phyloP scores from a whole-genome alignment of 1,140 invertebrate species.

The Dendroctonus ponderosae region DNA sequence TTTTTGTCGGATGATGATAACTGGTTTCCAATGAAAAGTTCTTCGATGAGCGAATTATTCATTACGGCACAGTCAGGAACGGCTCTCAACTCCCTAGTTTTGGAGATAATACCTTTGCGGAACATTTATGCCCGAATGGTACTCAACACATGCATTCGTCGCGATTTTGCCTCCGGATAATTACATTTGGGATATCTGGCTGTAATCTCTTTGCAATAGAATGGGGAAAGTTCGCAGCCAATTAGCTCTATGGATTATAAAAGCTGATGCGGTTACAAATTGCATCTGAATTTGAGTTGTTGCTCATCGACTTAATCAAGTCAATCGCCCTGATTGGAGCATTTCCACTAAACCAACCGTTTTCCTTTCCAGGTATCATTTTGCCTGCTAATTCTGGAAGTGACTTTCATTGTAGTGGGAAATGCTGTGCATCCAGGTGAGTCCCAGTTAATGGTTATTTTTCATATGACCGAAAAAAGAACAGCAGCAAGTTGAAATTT shows the following conservation, averaged over 20 bases:
- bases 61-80: not conserved
- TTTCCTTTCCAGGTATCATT: constrained; percentile 46
- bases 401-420: constrained; percentile 45
- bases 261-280: not conserved
- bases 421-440: constrained; percentile 48
- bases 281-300: too few relatives aligned
- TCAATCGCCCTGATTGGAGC: too few relatives aligned
- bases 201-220: constrained; percentile 12
- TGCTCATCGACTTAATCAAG: too few relatives aligned
- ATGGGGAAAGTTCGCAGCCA: constrained; percentile 11
- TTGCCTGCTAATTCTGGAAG: constrained; percentile 43
- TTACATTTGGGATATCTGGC: constrained; percentile 13
- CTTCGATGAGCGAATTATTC: not conserved
- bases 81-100: not conserved
- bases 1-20: not conserved
- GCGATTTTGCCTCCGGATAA: constrained; percentile 11
- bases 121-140: constrained; percentile 1
- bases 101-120: constrained; percentile 12
- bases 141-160: constrained; percentile 13
- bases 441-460: too few relatives aligned
- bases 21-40: not conserved
- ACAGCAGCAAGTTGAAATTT: too few relatives aligned
- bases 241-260: constrained; percentile 14
- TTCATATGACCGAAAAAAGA: too few relatives aligned
- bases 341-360: not conserved